Evolutionary conservation across 1,140 invertebrate genomes (phyloP), one percentile per base, ranked within the genome.

Genomic region (Acarapis woodi): DNA sequence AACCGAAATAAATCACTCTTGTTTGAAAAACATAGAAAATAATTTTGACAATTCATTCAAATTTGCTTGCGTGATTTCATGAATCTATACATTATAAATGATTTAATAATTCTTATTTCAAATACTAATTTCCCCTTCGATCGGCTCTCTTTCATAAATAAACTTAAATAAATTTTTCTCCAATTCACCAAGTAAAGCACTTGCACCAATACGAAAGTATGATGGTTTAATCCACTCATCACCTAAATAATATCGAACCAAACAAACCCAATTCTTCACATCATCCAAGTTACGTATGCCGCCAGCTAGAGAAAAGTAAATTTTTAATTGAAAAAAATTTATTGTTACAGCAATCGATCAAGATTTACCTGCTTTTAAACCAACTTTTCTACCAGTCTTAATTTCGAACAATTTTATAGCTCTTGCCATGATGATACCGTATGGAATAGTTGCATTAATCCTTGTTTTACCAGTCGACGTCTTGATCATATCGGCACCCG

Each of bases 341-440:
- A n/a, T n/a, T n/a, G n/a, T n/a, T n/a, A n/a, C n/a, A n/a, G n/a
- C n/a, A n/a, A n/a, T n/a, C n/a, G n/a, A n/a, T n/a, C n/a, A n/a
- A n/a, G n/a, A n/a, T n/a, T n/a, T n/a, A n/a, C n/a, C n/a, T n/a
- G 90, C 83, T 57, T 97, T 99, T 23, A 97, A 68, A 2, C 90
- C 90, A 48, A 96, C 68, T 74, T 80, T 41, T 41, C 56, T 58
- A n/a, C 70, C 67, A 33, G 72, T 80, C 40, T 56, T 53, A 14
- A 62, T 46, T 50, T 76, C 62, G 53, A 71, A 94, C 35, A 83
- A 67, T 43, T 67, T 61, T 40, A 99, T 94, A 29, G 87, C 88
- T 49, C 70, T 57, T 36, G 76, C 74, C 90, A 99, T 97, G 1
- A 94, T 71, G 16, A 90, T 57, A 4, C 83, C 85, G 35, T 78